Base-by-base conservation (phyloP, 2,888 invertebrate species). In the Oxytorus armatus region DNA sequence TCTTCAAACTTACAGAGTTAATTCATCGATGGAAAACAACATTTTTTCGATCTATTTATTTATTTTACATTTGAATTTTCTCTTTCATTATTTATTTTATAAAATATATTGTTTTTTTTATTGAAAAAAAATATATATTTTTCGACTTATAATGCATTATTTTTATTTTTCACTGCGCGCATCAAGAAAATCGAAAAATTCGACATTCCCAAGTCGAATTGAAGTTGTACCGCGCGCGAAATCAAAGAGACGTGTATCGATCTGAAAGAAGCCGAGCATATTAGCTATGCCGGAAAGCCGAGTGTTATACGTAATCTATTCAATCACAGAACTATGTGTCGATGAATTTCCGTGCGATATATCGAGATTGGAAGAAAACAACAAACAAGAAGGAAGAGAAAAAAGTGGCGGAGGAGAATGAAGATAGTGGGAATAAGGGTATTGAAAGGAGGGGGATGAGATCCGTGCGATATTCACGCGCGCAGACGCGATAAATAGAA, bases 401-500 rank as follows among this genome's bases (percentile, higher is more conserved):
- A 29, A 21, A 25, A 39, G 7, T 16, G 23, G 29, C 3, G 44
- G 8, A 3, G n/a, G 11, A 42, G 7, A 25, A 21, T 49, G 0
- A 21, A n/a, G 8, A 59, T 25, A 18, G 25, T 25, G 33, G 18
- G 16, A 33, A 33, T n/a, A n/a, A 18, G 14, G 23, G 51, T 57
- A 18, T 42, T 18, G 8, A 47, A 39, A 47, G 47, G 10, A 39
- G 10, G 39, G 29, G 49, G 29, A 77, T 16, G 36, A 14, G 33
- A 66, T 23, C 14, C 44, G 39, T 36, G 53, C 14, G 51, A 53
- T 65, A 59, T 75, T 53, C 33, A 14, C 61, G 74, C 79, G 74
- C 79, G 70, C 72, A 63, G 66, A 44, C 76, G 79, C 75, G 66
- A 75, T 36, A 79, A 81, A 79, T 69, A 65, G 59, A 61, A 72